Percentiles rank a stretch among this genome's conserved stretches.
Conservation (phyloP, 2,113 vertebrate species). For the Girardinichthys multiradiatus region DNA sequence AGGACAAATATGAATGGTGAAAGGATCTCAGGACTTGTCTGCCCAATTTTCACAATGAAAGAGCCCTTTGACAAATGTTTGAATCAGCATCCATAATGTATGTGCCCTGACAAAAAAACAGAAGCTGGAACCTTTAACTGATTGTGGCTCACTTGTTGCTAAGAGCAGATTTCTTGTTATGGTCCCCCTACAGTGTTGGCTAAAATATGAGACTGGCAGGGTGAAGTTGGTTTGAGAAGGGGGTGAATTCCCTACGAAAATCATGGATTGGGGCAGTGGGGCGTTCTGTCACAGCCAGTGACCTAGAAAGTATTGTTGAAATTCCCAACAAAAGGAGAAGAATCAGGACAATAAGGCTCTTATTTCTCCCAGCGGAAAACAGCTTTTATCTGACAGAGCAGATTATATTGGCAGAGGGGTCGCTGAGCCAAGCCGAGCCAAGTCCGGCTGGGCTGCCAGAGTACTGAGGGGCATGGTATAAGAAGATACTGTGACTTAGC, state of each 20-base stretch:
- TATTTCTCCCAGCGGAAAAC: conserved; percentile 25
- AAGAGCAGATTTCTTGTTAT: conserved; percentile 31
- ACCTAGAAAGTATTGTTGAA: conserved; percentile 61
- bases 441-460: conserved; percentile 8
- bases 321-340: conserved; percentile 54
- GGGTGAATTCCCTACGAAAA: conserved; percentile 27
- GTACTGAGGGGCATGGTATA: conserved; percentile 25
- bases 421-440: conserved; percentile 22
- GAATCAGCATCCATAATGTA: no score
- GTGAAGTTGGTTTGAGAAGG: neutral
- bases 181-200: conserved; percentile 15
- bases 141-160: no score
- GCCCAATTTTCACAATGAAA: no score
- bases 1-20: no score
- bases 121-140: no score
- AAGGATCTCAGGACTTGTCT: no score
- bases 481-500: conserved; percentile 1
- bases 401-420: conserved; percentile 46
- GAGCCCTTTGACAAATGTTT: no score
- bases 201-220: conserved; percentile 14
- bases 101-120: no score
- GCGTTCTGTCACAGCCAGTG: conserved; percentile 58
- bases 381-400: conserved; percentile 44
- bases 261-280: conserved; percentile 47
- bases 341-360: conserved; percentile 60